phyloP scores from a whole-genome alignment of 2,113 vertebrate genomes.

The Coptodon rendalli region DNA sequence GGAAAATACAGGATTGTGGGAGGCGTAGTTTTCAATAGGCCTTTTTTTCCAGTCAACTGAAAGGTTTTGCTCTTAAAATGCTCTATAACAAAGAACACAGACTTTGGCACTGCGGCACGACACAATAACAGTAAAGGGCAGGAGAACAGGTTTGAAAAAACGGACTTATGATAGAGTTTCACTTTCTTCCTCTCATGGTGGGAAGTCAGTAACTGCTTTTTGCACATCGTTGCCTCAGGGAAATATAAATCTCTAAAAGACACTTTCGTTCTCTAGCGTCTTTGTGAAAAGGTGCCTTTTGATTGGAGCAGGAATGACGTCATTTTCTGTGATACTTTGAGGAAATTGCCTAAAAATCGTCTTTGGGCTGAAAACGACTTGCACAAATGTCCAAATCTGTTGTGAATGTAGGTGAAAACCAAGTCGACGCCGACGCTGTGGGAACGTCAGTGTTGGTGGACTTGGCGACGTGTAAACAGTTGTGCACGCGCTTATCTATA shows the following conservation, averaged over 20 bases:
- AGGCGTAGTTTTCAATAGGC: not conserved
- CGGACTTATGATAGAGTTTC: not conserved
- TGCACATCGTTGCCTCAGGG: not conserved
- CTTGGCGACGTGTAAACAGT: constrained; percentile 13
- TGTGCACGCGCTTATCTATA: not conserved
- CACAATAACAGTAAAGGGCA: not conserved
- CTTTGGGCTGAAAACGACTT: not conserved
- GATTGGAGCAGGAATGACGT: not conserved
- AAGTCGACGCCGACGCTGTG: not conserved
- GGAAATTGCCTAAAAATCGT: not conserved
- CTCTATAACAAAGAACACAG: not conserved
- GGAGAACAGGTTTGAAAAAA: constrained; percentile 47
- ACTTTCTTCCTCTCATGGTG: not conserved
- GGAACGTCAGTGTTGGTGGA: not conserved
- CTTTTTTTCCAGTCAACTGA: not conserved
- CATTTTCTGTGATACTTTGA: not conserved
- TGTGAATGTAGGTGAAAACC: not conserved
- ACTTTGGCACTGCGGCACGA: not conserved
- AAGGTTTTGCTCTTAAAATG: not conserved
- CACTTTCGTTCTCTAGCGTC: not conserved
- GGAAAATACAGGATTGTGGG: not conserved
- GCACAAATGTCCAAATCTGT: not conserved
- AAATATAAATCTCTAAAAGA: not conserved
- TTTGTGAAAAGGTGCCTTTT: not conserved
- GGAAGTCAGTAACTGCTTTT: not conserved